Base-by-base conservation (phyloP, 2,797 vertebrate genomes). In the Salarias fasciatus region DNA sequence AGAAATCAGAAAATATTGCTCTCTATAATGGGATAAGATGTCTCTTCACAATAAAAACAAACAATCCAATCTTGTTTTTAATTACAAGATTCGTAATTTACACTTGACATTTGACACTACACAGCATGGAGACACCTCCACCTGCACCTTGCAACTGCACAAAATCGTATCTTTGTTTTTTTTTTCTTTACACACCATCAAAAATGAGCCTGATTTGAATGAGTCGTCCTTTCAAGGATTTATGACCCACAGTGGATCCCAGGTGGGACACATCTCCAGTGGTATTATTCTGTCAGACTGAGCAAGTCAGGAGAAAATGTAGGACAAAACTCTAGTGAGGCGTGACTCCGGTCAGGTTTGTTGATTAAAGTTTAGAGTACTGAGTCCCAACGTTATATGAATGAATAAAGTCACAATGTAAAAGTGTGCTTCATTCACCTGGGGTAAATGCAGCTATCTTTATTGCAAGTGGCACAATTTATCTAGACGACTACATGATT, bases 301-400 rank as follows among this genome's bases (percentile, higher is more conserved):
- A 70, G 43, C 57, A 84, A 66, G 65, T 42, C 29, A 42, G 43
- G 52, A 72, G 48, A 18, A 24, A 55, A 79, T 50, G 12, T 45
- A 64, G 0, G 4, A 44, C 42, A 47, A 12, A 35, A 50, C 6
- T 28, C 40, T 48, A 29, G 29, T 18, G 12, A 0, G 30, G 50
- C 46, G 35, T 13, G 6, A 52, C 12, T 47, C 46, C 42, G 47
- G 63, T 24, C 18, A 24, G 24, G 18, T 24, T 24, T 24, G 2
- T 24, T 24, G 18, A n/a, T n/a, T n/a, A n/a, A n/a, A n/a, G n/a
- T n/a, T n/a, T n/a, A n/a, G n/a, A n/a, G n/a, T n/a, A n/a, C n/a
- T n/a, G n/a, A n/a, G n/a, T n/a, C n/a, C n/a, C n/a, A n/a, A n/a
- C n/a, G n/a, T n/a, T n/a, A n/a, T n/a, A n/a, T n/a, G n/a, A n/a